Percentiles rank a stretch among this genome's conserved stretches.
These are phyloP conservation scores for Seriola aureovittata DNA, from an alignment of 2,113 vertebrate genomes.

Conservation along the genomic window DNA sequence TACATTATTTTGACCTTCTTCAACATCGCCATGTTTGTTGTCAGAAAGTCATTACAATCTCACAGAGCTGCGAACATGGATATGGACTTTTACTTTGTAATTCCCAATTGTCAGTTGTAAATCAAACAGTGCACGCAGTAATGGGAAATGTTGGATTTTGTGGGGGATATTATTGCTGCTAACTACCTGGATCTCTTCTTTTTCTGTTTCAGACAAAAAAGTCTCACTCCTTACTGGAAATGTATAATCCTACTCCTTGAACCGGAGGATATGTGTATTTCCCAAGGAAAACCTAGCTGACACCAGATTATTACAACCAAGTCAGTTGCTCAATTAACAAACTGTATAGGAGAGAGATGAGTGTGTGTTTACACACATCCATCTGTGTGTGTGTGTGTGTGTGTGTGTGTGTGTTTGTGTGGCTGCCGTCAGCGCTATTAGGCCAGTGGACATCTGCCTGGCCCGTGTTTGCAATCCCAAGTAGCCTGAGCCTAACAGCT, in stretches of 20 bases:
- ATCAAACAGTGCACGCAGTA: background rate
- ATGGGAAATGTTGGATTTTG: background rate
- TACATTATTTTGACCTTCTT: no score
- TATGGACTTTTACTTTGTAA: no score
- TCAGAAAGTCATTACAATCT: no score
- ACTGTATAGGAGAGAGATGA: background rate
- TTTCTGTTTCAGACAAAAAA: conserved; percentile 8
- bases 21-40: no score
- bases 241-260: background rate
- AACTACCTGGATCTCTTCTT: background rate
- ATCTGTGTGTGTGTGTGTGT: background rate
- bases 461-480: conserved; percentile 80
- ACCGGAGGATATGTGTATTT: background rate
- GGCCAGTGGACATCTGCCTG: conserved; percentile 74
- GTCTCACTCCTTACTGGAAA: background rate
- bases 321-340: conserved; percentile 18
- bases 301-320: conserved; percentile 5
- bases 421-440: conserved; percentile 40
- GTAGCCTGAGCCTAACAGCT: conserved; percentile 66
- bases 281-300: conserved; percentile 7
- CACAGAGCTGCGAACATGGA: no score
- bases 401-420: conserved; percentile 10
- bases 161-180: background rate
- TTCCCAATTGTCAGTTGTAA: background rate
- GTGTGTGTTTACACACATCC: background rate